Conservation (phyloP, 1,140 invertebrate genomes). For the Chironomus striatipennis region DNA sequence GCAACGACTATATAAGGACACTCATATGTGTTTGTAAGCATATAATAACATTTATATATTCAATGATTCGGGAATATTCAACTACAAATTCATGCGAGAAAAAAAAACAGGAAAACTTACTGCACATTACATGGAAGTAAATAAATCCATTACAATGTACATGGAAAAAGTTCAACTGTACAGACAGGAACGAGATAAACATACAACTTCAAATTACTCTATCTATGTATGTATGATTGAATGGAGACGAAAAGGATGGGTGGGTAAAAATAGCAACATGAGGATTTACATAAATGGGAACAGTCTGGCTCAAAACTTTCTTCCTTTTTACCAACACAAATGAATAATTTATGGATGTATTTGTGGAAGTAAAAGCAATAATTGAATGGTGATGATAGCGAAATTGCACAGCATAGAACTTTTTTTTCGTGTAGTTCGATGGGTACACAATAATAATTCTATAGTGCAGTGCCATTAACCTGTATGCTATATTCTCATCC, state of each 20-base stretch:
- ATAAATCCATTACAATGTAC: neutral
- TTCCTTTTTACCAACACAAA: neutral
- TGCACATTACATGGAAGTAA: neutral
- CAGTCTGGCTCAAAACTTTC: neutral
- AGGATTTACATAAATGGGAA: neutral
- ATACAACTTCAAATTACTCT: neutral
- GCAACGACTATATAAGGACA: too few relatives aligned
- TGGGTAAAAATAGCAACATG: neutral
- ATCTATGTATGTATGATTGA: neutral
- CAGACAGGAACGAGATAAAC: neutral
- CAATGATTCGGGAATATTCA: neutral
- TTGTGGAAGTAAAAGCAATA: neutral
- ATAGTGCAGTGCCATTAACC: neutral
- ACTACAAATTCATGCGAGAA: neutral
- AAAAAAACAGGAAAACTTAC: neutral
- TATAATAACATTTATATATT: neutral
- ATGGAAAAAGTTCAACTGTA: neutral
- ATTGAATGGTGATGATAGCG: constrained; percentile 12
- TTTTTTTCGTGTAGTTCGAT: neutral
- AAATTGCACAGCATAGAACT: neutral
- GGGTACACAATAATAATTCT: too few relatives aligned
- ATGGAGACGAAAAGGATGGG: neutral
- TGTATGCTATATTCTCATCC: neutral
- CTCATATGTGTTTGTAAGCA: too few relatives aligned
- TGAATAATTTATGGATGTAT: neutral